A percentile compares a stretch with the other conserved stretches of the same genome.
These are phyloP conservation scores for Trichogramma pretiosum DNA, from an alignment of 1,140 invertebrate species.

Conservation along the genomic window DNA sequence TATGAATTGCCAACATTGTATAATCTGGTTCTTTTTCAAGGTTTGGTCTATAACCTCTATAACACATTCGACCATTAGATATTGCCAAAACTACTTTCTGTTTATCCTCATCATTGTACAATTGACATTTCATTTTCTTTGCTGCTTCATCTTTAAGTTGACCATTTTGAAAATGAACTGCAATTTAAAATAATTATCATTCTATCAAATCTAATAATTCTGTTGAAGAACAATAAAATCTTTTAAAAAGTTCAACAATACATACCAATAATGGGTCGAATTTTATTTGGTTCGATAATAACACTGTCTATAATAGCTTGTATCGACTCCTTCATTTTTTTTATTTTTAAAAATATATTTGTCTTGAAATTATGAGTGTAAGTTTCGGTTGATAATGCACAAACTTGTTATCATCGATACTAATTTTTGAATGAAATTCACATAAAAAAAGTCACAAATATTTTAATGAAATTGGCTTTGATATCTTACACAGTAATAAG, in stretches of 20 bases:
- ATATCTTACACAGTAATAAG: no score
- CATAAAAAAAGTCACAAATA: no score
- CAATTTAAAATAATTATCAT: conserved; percentile 9
- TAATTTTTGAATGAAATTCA: no score
- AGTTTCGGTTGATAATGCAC: no score
- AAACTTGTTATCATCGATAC: no score
- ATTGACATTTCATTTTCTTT: conserved; percentile 30
- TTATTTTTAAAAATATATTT: no score
- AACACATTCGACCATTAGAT: conserved; percentile 36
- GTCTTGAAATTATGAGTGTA: no score
- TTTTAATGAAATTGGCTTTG: no score
- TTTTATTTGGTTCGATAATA: conserved; percentile 24
- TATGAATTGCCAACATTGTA: conserved; percentile 38
- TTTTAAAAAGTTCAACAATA: no score
- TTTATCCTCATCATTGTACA: conserved; percentile 30
- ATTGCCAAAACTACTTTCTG: conserved; percentile 31
- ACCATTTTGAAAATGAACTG: conserved; percentile 41
- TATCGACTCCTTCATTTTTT: conserved; percentile 25
- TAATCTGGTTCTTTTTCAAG: conserved; percentile 24
- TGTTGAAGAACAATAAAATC: no score
- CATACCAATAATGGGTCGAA: conserved; percentile 36
- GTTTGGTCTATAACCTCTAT: conserved; percentile 35
- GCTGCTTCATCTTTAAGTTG: conserved; percentile 30
- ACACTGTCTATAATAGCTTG: conserved; percentile 32
- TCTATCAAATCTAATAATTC: no score